phyloP scores from a whole-genome alignment of 2,113 vertebrate species.

The Marcusenius ussheri region DNA sequence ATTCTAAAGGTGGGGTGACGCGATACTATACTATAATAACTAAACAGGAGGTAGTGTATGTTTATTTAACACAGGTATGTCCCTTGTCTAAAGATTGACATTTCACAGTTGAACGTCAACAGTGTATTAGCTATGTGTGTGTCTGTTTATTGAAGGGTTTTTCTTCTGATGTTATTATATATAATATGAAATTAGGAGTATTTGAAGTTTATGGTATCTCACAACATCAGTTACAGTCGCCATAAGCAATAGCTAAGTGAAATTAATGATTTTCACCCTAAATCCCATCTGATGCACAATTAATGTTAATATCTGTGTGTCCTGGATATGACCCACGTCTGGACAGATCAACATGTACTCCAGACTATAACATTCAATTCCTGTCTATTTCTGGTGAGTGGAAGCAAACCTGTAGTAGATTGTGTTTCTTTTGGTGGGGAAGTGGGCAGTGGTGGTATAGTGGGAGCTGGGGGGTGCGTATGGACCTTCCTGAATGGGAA shows the following conservation, averaged over 20 bases:
- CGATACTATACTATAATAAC: background rate
- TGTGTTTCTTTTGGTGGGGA: background rate
- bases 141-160: background rate
- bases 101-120: background rate
- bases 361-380: background rate
- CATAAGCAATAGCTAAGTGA: background rate
- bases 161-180: background rate
- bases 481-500: background rate
- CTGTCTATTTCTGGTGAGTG: background rate
- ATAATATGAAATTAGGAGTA: background rate
- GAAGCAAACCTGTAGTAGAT: background rate
- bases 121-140: background rate
- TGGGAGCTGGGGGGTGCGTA: background rate
- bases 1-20: background rate
- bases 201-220: background rate
- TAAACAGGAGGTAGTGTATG: background rate
- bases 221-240: background rate
- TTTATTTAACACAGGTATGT: background rate
- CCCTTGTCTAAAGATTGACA: background rate
- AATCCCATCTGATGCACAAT: background rate
- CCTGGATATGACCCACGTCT: no score
- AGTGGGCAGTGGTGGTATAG: background rate
- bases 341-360: background rate
- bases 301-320: background rate
- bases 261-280: background rate